Base-by-base conservation (phyloP, 1,140 invertebrate genomes). In the Dreissena polymorpha region DNA sequence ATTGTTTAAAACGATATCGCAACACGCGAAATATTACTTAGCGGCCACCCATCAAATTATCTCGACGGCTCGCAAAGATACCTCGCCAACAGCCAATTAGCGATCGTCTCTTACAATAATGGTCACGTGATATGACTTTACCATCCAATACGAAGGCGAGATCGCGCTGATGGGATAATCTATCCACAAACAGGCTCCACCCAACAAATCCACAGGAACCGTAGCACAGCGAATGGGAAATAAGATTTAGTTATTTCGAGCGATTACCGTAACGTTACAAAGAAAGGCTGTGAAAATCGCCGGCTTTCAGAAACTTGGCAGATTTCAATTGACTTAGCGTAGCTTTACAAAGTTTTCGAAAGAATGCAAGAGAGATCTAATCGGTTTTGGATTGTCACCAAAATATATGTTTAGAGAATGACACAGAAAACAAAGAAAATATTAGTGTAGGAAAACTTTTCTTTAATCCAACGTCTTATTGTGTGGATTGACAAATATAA, bases 371-470 rank as follows among this genome's bases (percentile, higher is more conserved):
- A 63, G 10, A 27, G 53, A 25, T 83, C 74, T 12, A 64, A 57
- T 27, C 16, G 57, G 8, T 64, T 69, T 75, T 83, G 67, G 81
- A 55, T 67, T 76, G 51, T 39, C 29, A 83, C 73, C 72, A 83
- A 76, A 71, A 83, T 76, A 75, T 83, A 76, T 71, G 50, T 75
- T 76, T 64, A 55, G 65, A 57, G 74, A 83, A 83, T 64, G 72
- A 51, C 49, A 64, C 71, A 73, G 60, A 76, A 82, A 71, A 77
- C 72, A 83, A 83, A 70, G 81, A 83, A 76, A 83, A 83, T 83
- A 83, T 83, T 83, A 83, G 72, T 76, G 65, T 76, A 68, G 29
- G 63, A 63, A 70, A 67, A 64, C 63, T 76, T 76, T 70, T 27
- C 25, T 57, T 13, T 76, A 83, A 76, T 75, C 67, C 49, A 76